Conservation (phyloP, 2,888 invertebrate species). For the Xanthia icteritia region DNA sequence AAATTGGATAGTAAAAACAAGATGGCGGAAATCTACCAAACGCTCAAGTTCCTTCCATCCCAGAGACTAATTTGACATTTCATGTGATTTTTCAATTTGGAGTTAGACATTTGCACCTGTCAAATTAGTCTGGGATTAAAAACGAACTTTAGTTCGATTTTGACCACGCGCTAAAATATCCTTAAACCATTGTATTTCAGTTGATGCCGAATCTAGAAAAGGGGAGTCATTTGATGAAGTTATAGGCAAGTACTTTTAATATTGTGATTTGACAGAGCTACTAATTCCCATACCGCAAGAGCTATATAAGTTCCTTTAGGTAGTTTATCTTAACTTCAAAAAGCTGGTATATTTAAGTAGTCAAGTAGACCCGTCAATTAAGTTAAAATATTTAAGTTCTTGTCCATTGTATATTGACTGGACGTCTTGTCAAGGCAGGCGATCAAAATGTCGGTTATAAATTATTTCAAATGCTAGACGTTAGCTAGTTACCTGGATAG, state of each 20-base stretch:
- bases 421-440: constrained; percentile 28
- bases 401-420: constrained; percentile 32
- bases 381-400: constrained; percentile 32
- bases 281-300: background rate
- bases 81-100: too few relatives aligned
- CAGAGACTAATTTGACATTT: too few relatives aligned
- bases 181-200: too few relatives aligned
- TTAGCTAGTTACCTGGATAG: constrained; percentile 29
- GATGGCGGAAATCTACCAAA: too few relatives aligned
- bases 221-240: too few relatives aligned
- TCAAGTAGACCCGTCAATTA: constrained; percentile 38
- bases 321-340: constrained; percentile 15
- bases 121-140: too few relatives aligned
- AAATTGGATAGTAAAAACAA: too few relatives aligned
- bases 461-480: constrained; percentile 43
- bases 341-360: constrained; percentile 5
- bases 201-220: too few relatives aligned
- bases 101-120: too few relatives aligned
- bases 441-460: constrained; percentile 39
- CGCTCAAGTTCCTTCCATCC: too few relatives aligned
- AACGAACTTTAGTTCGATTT: too few relatives aligned
- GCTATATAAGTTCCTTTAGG: background rate
- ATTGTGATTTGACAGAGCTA: background rate
- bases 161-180: too few relatives aligned
- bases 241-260: background rate